phyloP scores from a whole-genome alignment of 2,888 invertebrate species.

The Lasioglossum figueresi region DNA sequence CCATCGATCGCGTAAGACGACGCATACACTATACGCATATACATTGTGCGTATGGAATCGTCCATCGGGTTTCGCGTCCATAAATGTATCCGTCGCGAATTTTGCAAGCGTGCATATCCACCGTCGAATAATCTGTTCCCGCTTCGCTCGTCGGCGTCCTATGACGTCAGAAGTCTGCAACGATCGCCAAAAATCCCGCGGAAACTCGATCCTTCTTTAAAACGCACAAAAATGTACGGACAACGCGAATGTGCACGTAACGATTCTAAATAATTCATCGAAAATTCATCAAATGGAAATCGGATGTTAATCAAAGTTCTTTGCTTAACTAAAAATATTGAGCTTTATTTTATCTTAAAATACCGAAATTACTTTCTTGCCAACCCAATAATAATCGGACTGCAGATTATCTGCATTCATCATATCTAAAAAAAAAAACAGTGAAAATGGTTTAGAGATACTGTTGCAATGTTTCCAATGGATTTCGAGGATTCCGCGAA shows the following conservation, averaged over 20 bases:
- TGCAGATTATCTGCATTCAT: too few relatives aligned
- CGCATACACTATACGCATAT: conserved; percentile 2
- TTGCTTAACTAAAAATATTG: too few relatives aligned
- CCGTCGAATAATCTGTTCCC: conserved; percentile 52
- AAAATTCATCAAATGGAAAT: not conserved
- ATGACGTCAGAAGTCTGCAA: conserved; percentile 2
- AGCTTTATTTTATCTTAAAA: too few relatives aligned
- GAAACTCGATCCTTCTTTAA: not conserved
- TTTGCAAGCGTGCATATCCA: conserved; percentile 64
- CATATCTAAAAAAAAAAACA: too few relatives aligned
- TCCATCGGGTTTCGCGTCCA: conserved; percentile 34
- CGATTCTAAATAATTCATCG: not conserved
- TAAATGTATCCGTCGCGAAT: conserved; percentile 71
- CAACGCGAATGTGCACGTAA: not conserved
- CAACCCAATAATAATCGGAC: too few relatives aligned
- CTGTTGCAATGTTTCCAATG: too few relatives aligned
- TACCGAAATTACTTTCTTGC: too few relatives aligned
- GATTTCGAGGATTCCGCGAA: not conserved
- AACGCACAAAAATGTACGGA: not conserved
- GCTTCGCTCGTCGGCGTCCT: conserved; percentile 53
- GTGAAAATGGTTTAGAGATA: too few relatives aligned
- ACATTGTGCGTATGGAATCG: conserved; percentile 12
- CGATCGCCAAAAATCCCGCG: not conserved
- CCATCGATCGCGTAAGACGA: conserved; percentile 30
- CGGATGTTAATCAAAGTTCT: too few relatives aligned